Percentiles rank a stretch among this genome's conserved stretches.
These are phyloP conservation scores for Brachyistius frenatus DNA, from an alignment of 2,113 vertebrate genomes.

Conservation along the genomic window DNA sequence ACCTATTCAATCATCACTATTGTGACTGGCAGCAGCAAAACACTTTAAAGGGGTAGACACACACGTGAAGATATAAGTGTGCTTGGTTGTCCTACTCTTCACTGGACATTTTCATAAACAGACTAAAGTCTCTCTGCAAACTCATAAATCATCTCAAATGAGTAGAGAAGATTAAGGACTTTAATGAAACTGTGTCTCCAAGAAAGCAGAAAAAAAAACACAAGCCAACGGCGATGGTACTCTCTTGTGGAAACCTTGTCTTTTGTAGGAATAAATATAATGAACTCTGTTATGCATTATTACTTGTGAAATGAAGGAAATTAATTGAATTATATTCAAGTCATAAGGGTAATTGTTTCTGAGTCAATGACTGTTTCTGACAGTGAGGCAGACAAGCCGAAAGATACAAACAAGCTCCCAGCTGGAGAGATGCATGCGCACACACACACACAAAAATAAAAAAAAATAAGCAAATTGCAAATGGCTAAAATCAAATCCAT, in stretches of 20 bases:
- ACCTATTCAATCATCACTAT: slow-evolving; percentile 50
- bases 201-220: slow-evolving; percentile 50
- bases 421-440: slow-evolving; percentile 70
- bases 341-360: slow-evolving; percentile 85
- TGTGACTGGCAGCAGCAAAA: slow-evolving; percentile 54
- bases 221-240: slow-evolving; percentile 30
- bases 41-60: slow-evolving; percentile 15
- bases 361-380: slow-evolving; percentile 80
- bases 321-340: slow-evolving; percentile 86
- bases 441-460: slow-evolving; percentile 35
- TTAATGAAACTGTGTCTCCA: slow-evolving; percentile 38
- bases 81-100: slow-evolving; percentile 40
- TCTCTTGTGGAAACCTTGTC: slow-evolving; percentile 50
- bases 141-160: slow-evolving; percentile 70
- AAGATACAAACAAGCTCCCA: slow-evolving; percentile 79
- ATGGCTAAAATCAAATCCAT: slow-evolving; percentile 69
- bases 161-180: slow-evolving; percentile 67
- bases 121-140: slow-evolving; percentile 44
- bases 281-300: slow-evolving; percentile 77
- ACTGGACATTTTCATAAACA: slow-evolving; percentile 67
- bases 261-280: slow-evolving; percentile 46
- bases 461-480: slow-evolving; percentile 66
- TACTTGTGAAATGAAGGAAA: slow-evolving; percentile 84
- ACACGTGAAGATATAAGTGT: slow-evolving; percentile 2
- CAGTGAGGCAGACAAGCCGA: slow-evolving; percentile 71